Conservation (phyloP, 2,113 vertebrate species). For the Rafetus swinhoei region DNA sequence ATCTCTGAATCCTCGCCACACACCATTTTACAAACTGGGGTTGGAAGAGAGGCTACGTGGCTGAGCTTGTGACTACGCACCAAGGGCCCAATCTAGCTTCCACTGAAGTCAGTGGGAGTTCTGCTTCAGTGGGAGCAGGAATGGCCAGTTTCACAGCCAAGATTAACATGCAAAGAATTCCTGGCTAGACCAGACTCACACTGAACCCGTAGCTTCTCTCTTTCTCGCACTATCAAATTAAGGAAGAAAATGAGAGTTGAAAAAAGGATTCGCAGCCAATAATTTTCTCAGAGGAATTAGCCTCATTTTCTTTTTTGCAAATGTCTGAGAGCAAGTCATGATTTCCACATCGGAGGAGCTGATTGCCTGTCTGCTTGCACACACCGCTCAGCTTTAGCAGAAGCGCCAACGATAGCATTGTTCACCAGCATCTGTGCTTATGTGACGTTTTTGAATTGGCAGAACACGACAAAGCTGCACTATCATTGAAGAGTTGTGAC, state of each 20-base stretch:
- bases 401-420: background rate
- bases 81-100: background rate
- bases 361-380: background rate
- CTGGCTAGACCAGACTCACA: background rate
- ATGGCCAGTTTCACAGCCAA: background rate
- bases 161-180: background rate
- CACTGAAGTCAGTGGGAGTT: background rate
- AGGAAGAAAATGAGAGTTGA: background rate
- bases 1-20: background rate
- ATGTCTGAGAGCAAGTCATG: background rate
- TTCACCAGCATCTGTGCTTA: background rate
- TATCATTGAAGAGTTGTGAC: background rate
- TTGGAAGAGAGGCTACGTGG: background rate
- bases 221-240: background rate
- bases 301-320: background rate
- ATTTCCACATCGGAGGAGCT: background rate
- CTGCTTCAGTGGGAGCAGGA: background rate
- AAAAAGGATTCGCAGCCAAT: background rate
- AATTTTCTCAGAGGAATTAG: background rate
- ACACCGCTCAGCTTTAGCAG: background rate
- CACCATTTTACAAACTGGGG: background rate
- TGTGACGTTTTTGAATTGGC: background rate
- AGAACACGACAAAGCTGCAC: background rate
- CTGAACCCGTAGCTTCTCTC: background rate
- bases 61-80: background rate